A percentile compares a stretch with the other conserved stretches of the same genome.
phyloP scores from a whole-genome alignment of 2,888 invertebrate species.

The Platycnemis pennipes region DNA sequence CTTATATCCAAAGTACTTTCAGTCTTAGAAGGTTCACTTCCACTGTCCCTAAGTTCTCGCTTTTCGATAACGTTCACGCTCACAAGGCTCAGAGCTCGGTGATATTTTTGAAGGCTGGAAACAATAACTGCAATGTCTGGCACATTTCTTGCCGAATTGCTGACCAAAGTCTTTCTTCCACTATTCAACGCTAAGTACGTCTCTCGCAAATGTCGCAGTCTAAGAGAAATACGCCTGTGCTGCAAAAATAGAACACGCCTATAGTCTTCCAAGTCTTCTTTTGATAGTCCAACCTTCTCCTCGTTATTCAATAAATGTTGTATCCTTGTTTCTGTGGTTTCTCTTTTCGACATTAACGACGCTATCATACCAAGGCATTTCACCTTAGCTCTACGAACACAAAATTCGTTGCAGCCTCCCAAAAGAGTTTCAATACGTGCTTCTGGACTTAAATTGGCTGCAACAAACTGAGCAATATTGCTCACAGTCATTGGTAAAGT shows the following conservation, averaged over 20 bases:
- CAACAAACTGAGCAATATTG: constrained; percentile 86
- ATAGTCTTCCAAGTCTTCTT: constrained; percentile 11
- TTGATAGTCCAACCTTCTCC: background rate
- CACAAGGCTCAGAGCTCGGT: constrained; percentile 8
- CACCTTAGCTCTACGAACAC: constrained; percentile 44
- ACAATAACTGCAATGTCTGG: constrained; percentile 39
- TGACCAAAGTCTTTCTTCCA: background rate
- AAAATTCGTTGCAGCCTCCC: constrained; percentile 53
- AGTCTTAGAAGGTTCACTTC: background rate
- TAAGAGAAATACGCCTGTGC: constrained; percentile 27
- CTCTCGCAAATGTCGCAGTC: constrained; percentile 52
- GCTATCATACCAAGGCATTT: constrained; percentile 58
- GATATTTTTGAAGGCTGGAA: constrained; percentile 29
- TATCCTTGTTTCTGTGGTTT: constrained; percentile 30
- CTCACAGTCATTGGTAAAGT: constrained; percentile 83
- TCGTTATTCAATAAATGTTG: constrained; percentile 49
- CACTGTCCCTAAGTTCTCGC: background rate
- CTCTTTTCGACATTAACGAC: constrained; percentile 11
- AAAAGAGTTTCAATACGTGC: constrained; percentile 43
- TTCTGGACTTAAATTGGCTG: constrained; percentile 84
- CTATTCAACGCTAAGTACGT: constrained; percentile 24
- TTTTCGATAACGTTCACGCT: constrained; percentile 22
- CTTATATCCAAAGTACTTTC: background rate
- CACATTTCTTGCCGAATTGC: background rate
- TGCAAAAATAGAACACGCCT: constrained; percentile 23